phyloP scores from a whole-genome alignment of 2,797 vertebrate genomes.

The Chromobotia macracanthus region DNA sequence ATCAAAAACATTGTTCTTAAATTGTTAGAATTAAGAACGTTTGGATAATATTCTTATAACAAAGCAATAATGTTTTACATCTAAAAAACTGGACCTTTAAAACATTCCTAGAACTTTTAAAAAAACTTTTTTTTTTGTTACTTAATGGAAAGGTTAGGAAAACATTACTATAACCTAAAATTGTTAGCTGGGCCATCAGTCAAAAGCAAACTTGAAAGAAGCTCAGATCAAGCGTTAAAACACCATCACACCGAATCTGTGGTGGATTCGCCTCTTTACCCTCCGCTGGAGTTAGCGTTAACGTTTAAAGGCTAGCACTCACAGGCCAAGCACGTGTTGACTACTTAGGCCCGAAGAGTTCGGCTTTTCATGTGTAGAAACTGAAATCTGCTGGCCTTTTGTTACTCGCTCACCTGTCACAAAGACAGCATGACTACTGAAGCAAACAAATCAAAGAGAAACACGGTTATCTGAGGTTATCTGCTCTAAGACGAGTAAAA shows the following conservation, averaged over 20 bases:
- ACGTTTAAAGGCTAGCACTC: not conserved
- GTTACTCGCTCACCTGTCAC: slow-evolving; percentile 1
- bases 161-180: too few relatives aligned
- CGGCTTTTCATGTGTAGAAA: slow-evolving; percentile 19
- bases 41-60: too few relatives aligned
- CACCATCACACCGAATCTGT: too few relatives aligned
- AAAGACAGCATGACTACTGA: slow-evolving; percentile 11
- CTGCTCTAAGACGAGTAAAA: slow-evolving; percentile 22
- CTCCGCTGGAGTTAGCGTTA: not conserved
- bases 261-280: not conserved
- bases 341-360: not conserved
- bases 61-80: too few relatives aligned
- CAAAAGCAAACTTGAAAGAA: not conserved
- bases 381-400: slow-evolving; percentile 9
- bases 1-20: too few relatives aligned
- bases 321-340: not conserved
- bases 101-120: too few relatives aligned
- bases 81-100: too few relatives aligned
- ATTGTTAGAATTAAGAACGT: too few relatives aligned
- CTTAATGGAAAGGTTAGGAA: too few relatives aligned
- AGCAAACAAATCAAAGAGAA: slow-evolving; percentile 21
- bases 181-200: not conserved
- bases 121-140: too few relatives aligned
- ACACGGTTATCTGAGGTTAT: slow-evolving; percentile 29
- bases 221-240: not conserved